phyloP scores from a whole-genome alignment of 1,140 invertebrate species.

The Drosophila virilis region DNA sequence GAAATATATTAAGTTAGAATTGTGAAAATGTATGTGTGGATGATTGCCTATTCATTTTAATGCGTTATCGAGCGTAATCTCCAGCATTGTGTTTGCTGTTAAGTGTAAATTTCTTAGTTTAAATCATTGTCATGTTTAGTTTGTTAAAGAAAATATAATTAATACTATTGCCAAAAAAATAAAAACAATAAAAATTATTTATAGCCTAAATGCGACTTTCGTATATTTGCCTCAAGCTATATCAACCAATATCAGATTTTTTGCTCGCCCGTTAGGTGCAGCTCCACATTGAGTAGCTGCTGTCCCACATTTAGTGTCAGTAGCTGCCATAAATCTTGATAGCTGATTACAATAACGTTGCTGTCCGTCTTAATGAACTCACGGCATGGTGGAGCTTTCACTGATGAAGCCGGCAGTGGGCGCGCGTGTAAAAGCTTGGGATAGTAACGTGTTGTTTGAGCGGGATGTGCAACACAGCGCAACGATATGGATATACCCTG shows the following conservation, averaged over 20 bases:
- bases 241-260: constrained; percentile 14
- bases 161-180: constrained; percentile 44
- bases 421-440: constrained; percentile 46
- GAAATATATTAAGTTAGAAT: constrained; percentile 36
- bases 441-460: constrained; percentile 40
- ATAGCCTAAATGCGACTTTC: constrained; percentile 14
- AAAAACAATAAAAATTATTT: constrained; percentile 37
- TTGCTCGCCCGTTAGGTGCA: constrained; percentile 46
- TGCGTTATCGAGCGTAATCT: constrained; percentile 36
- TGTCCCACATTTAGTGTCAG: constrained; percentile 27
- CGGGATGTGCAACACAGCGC: constrained; percentile 47
- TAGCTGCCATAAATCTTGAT: constrained; percentile 33
- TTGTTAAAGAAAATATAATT: constrained; percentile 19
- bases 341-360: constrained; percentile 55
- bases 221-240: neutral
- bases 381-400: constrained; percentile 13
- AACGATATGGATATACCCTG: constrained; percentile 36
- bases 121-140: constrained; percentile 33
- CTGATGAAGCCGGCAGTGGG: constrained; percentile 12
- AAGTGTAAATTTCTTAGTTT: constrained; percentile 37
- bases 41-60: neutral
- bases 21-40: constrained; percentile 10
- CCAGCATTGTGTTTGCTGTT: constrained; percentile 29
- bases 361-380: constrained; percentile 59
- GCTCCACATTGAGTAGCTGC: constrained; percentile 46